Base-by-base conservation (phyloP, 2,888 invertebrate genomes). In the Loripinus fragilis region DNA sequence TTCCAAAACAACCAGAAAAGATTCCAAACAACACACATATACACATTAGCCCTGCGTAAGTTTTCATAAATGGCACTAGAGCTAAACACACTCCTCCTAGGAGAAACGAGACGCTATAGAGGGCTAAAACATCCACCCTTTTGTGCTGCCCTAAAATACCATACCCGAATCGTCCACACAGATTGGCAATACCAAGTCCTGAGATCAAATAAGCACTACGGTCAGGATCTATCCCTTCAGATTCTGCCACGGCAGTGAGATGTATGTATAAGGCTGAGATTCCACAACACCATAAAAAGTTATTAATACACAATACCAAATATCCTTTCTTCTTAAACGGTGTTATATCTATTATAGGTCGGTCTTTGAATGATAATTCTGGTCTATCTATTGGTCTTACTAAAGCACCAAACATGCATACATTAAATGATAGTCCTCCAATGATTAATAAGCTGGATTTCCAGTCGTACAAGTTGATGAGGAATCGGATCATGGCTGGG, bases 231-330 rank as follows among this genome's bases (percentile, higher is more conserved):
- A 86, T 74, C 10, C 86, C 89, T 20, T 73, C 74, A 2, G 60
- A 66, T 55, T 83, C 82, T 0, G 87, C 87, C 65, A 80, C 86
- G 0, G 87, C 86, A 10, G 87, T 72, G 33, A 90, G 73, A 74
- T 90, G 90, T 10, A 89, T 78, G 71, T 87, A 88, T 12, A 88
- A 71, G 1, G 89, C 82, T 8, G 87, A 88, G 23, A 88, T 80
- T 1, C 88, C 89, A 66, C 88, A 87, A 30, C 83, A 83, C 55
- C 86, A 80, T 28, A 90, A 68, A 35, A 89, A 80, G 71, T 86
- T 87, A 72, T 88, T 88, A 3, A 86, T 25, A 60, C 86, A 86
- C 17, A 88, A 33, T 72, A 82, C 68, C 8, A 85, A 65, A 55
- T 86, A 89, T 5, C 82, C 82, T 25, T 72, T 78, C 70, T 88